Percentiles rank a stretch among this genome's conserved stretches.
phyloP scores from a whole-genome alignment of 2,888 invertebrate genomes.

The Agrotis segetum region DNA sequence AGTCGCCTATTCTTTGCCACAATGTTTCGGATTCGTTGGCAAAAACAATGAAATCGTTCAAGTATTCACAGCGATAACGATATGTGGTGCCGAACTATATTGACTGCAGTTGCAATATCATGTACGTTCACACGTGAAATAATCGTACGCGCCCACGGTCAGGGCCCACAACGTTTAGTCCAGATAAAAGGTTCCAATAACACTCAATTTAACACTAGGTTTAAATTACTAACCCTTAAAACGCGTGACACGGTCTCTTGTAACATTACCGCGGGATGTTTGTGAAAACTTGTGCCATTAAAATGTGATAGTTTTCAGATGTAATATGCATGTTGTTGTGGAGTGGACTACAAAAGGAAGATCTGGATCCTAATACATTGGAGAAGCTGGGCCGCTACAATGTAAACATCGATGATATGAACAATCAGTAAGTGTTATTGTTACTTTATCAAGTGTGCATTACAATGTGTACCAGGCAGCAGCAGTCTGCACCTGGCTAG shows the following conservation, averaged over 20 bases:
- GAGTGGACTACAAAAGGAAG: constrained; percentile 85
- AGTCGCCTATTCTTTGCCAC: constrained; percentile 42
- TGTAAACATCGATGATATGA: constrained; percentile 81
- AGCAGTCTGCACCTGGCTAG: constrained; percentile 24
- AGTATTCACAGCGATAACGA: constrained; percentile 73
- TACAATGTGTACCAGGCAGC: constrained; percentile 5
- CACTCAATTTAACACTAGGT: constrained; percentile 63
- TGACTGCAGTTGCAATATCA: constrained; percentile 81
- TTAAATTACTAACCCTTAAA: constrained; percentile 34
- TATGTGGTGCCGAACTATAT: constrained; percentile 83
- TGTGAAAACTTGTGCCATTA: constrained; percentile 51
- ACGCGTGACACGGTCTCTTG: constrained; percentile 19
- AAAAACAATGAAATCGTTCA: constrained; percentile 56
- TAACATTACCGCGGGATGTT: constrained; percentile 13
- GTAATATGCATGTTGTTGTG: constrained; percentile 84
- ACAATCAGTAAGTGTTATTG: constrained; percentile 79
- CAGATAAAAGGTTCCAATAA: constrained; percentile 86
- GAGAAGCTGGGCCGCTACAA: constrained; percentile 81
- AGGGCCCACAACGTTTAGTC: constrained; percentile 76
- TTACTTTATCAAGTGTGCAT: constrained; percentile 38
- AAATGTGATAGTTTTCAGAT: constrained; percentile 80
- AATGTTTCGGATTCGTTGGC: constrained; percentile 26
- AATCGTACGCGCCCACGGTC: constrained; percentile 74
- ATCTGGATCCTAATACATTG: constrained; percentile 78
- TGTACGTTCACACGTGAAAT: constrained; percentile 85